Evolutionary conservation across 2,797 vertebrate species (phyloP).

Genomic region (Lophotriccus pileatus): DNA sequence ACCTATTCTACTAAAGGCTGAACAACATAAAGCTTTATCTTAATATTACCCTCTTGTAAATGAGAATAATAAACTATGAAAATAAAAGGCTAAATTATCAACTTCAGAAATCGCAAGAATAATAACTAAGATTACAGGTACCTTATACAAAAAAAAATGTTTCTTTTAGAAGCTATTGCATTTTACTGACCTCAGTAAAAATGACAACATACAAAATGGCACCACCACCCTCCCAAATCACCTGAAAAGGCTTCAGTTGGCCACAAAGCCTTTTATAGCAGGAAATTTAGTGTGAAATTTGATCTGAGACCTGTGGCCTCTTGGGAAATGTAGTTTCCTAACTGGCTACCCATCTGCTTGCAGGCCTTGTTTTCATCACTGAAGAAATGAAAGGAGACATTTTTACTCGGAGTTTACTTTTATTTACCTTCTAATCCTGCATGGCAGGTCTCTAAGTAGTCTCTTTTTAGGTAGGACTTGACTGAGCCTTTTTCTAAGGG

Average conservation of each 20-base stretch:
- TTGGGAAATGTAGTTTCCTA: slow-evolving; percentile 11
- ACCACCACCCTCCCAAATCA: not conserved
- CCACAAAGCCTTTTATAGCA: not conserved
- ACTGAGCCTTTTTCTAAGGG: not conserved
- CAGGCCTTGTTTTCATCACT: not conserved
- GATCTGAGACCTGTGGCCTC: not conserved
- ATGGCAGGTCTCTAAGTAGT: not conserved
- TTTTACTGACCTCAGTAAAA: not conserved
- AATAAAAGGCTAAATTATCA: not conserved
- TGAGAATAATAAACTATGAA: not conserved
- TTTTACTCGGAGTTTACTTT: not conserved
- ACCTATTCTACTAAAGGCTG: fast-evolving
- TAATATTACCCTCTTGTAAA: not conserved
- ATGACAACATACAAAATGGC: not conserved
- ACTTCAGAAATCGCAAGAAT: not conserved
- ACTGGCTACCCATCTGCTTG: not conserved
- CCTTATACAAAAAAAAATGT: not conserved
- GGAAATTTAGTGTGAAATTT: not conserved
- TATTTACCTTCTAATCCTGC: not conserved
- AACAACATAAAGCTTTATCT: not conserved
- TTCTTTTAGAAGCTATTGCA: fast-evolving
- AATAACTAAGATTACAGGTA: not conserved
- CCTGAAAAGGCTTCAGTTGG: not conserved
- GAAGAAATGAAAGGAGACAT: not conserved
- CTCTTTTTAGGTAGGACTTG: not conserved